A percentile compares a stretch with the other conserved stretches of the same genome.
These are phyloP conservation scores for Erinaceus europaeus DNA, from an alignment of 2,113 vertebrate species.

Conservation along the genomic window DNA sequence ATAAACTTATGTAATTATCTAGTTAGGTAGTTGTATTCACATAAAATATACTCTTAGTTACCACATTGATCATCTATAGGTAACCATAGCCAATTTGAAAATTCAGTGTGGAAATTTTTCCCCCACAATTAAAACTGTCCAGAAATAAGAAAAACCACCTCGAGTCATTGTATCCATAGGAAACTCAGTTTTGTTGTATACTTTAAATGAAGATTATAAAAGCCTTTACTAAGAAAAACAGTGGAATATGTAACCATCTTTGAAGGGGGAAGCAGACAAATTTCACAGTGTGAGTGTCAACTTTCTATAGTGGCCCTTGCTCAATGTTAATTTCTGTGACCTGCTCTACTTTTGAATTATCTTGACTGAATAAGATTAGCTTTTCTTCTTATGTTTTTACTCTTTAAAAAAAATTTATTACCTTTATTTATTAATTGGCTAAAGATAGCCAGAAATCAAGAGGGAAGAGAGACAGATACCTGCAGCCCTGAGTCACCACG, in stretches of 20 bases:
- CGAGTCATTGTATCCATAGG: not conserved
- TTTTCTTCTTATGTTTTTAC: no score
- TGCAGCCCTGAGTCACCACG: no score
- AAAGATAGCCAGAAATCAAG: no score
- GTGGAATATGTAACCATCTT: not conserved
- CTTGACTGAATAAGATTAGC: not conserved
- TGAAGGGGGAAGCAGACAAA: accelerated
- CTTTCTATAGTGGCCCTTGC: not conserved
- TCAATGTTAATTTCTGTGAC: not conserved
- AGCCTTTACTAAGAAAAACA: not conserved
- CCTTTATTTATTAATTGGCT: no score
- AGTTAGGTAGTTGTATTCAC: not conserved
- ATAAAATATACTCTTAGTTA: not conserved
- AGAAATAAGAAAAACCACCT: not conserved
- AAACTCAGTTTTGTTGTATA: not conserved
- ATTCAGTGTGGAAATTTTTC: not conserved
- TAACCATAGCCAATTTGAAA: not conserved
- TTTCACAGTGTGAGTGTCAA: not conserved
- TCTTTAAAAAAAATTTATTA: no score
- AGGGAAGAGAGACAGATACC: no score
- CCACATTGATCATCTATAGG: not conserved
- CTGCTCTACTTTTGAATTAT: not conserved
- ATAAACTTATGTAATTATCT: slow-evolving; percentile 42
- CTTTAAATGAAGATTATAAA: not conserved
- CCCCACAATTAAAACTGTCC: not conserved